phyloP scores from a whole-genome alignment of 92 coral and sea anemone species.

The Umimayanthus chanpuru region DNA sequence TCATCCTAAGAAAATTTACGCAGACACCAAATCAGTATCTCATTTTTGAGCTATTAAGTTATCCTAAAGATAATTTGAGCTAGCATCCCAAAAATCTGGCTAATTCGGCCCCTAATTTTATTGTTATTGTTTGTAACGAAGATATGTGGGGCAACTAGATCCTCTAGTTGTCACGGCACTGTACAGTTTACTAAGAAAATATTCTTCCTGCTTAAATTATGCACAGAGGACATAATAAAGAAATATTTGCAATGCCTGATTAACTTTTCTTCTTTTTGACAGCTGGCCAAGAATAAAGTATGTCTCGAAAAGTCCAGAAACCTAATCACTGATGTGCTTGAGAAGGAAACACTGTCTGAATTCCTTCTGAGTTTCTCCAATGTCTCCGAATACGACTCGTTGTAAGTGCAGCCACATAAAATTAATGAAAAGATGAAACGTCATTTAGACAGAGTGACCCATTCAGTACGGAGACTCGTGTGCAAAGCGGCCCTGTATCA shows the following conservation, averaged over 20 bases:
- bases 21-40: no score
- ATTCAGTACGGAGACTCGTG: no score
- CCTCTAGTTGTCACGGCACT: background rate
- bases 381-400: slow-evolving; percentile 33
- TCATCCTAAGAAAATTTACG: no score
- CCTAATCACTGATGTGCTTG: slow-evolving; percentile 57
- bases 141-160: background rate
- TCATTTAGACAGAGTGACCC: no score
- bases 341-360: slow-evolving; percentile 31
- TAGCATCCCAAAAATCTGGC: no score
- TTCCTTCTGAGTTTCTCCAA: slow-evolving; percentile 48
- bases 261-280: background rate
- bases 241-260: background rate
- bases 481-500: no score
- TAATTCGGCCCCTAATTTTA: no score
- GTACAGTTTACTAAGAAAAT: background rate
- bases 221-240: no score
- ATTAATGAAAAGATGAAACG: background rate
- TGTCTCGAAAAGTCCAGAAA: slow-evolving; percentile 34
- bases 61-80: no score
- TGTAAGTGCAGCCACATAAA: slow-evolving; percentile 46
- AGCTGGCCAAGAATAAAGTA: slow-evolving; percentile 58
- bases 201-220: background rate
- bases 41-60: no score
- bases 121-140: background rate